Conservation (phyloP, 1,140 invertebrate species). For the Camponotus floridanus region DNA sequence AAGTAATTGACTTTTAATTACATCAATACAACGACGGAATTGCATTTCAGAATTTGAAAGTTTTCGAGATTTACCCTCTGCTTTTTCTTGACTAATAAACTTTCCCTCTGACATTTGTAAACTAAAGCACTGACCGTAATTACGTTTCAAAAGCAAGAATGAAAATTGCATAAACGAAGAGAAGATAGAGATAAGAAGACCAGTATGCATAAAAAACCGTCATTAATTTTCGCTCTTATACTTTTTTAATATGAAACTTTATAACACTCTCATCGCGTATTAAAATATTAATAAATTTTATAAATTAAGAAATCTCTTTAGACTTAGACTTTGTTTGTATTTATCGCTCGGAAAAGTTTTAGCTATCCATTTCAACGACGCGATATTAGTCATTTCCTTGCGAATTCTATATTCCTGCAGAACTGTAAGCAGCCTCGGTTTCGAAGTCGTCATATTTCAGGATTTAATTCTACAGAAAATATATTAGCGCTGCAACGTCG, state of each 20-base stretch:
- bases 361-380: constrained; percentile 2
- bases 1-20: constrained; percentile 34
- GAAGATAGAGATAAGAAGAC: constrained; percentile 12
- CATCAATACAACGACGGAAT: constrained; percentile 2
- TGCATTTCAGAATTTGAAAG: constrained; percentile 5
- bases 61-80: constrained; percentile 9
- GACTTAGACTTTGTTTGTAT: background rate
- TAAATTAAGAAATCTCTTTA: constrained; percentile 24
- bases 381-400: constrained; percentile 30
- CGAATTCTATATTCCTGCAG: constrained; percentile 34
- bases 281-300: constrained; percentile 28
- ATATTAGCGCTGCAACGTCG: constrained; percentile 62
- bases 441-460: constrained; percentile 69
- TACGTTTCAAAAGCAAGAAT: constrained; percentile 14
- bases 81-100: constrained; percentile 53
- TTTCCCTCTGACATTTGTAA: constrained; percentile 38
- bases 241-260: background rate
- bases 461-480: constrained; percentile 74
- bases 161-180: constrained; percentile 33
- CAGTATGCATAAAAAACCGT: background rate
- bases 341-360: constrained; percentile 43
- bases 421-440: constrained; percentile 44
- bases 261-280: background rate
- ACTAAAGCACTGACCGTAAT: constrained; percentile 34
- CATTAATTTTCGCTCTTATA: constrained; percentile 31